Conservation (phyloP, 2,113 vertebrate genomes). For the Meles meles region DNA sequence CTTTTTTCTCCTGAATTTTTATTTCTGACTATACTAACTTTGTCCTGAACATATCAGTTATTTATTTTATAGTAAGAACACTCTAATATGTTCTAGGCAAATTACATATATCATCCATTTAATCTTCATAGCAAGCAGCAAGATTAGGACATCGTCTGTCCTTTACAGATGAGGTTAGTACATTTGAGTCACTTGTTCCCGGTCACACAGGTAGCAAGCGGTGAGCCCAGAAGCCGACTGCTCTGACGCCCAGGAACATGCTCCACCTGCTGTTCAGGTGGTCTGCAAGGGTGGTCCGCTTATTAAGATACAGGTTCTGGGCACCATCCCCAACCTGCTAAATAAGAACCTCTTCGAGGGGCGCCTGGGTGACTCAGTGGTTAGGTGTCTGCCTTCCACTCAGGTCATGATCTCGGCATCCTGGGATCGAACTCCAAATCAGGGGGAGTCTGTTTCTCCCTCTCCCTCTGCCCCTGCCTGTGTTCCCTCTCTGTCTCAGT, state of each 20-base stretch:
- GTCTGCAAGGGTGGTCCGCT: neutral
- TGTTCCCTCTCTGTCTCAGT: too few species aligned
- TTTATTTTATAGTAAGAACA: constrained; percentile 1
- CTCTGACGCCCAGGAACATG: neutral
- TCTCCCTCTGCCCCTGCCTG: too few species aligned
- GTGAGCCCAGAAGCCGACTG: neutral
- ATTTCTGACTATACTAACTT: neutral
- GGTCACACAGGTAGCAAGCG: neutral
- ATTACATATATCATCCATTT: neutral
- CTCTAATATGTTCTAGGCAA: neutral
- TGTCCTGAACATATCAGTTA: neutral
- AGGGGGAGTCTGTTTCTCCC: too few species aligned
- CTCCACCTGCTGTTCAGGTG: neutral
- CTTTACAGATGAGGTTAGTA: neutral
- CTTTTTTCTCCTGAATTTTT: neutral
- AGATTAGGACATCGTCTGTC: neutral
- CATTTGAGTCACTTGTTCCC: neutral
- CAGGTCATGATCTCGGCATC: neutral
- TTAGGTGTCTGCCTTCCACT: neutral
- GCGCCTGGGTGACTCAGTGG: neutral
- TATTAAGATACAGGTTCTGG: too few species aligned
- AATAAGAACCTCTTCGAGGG: neutral
- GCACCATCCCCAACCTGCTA: neutral
- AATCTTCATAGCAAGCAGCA: neutral
- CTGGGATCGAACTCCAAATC: neutral